Evolutionary conservation across 2,113 vertebrate genomes (phyloP).

Genomic region (Pyrgilauda ruficollis): DNA sequence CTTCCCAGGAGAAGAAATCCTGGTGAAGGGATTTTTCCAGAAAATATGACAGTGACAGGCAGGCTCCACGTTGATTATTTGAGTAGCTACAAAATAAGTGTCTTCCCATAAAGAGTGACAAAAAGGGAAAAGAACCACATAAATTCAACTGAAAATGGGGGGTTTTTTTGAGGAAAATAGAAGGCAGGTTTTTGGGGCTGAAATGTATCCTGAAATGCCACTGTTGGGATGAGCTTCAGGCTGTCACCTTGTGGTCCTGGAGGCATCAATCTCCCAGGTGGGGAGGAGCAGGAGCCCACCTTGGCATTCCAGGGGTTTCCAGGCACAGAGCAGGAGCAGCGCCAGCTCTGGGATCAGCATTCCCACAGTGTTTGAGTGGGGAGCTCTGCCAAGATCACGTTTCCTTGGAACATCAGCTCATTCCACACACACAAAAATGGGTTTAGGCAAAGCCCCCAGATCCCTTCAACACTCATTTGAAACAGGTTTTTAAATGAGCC

Average conservation of each 20-base stretch:
- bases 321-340: not conserved
- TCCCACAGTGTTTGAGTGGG: not conserved
- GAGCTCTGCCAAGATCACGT: not conserved
- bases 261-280: accelerated
- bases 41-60: no score
- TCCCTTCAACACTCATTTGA: not conserved
- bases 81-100: not conserved
- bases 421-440: not conserved
- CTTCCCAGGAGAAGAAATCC: no score
- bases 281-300: not conserved
- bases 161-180: not conserved
- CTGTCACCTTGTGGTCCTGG: not conserved
- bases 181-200: not conserved
- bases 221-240: not conserved
- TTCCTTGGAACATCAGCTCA: not conserved
- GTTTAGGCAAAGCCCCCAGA: not conserved
- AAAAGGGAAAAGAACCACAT: not conserved
- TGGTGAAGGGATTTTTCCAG: no score
- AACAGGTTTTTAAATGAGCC: not conserved
- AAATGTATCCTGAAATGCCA: not conserved
- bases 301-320: accelerated
- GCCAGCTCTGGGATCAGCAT: not conserved
- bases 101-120: not conserved
- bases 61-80: not conserved
- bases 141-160: not conserved